Conservation (phyloP, 2,797 vertebrate species). For the Synanceia verrucosa region DNA sequence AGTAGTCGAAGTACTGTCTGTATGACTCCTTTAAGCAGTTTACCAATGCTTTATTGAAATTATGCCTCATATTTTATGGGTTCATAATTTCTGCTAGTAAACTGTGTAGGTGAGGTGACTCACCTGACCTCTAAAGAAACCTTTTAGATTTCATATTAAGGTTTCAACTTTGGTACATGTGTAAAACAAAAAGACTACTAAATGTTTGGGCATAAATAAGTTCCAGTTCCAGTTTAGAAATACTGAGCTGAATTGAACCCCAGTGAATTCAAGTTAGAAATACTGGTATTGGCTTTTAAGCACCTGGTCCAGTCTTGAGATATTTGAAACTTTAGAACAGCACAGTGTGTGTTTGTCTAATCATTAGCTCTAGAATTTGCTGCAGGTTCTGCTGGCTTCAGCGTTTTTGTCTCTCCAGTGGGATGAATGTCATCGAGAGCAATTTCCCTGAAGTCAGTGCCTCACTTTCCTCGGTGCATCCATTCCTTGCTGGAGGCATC, state of each 20-base stretch:
- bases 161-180: not conserved
- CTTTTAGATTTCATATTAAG: not conserved
- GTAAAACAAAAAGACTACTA: not conserved
- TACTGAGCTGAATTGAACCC: not conserved
- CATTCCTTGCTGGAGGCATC: conserved; percentile 59
- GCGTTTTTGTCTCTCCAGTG: conserved; percentile 52
- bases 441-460: conserved; percentile 54
- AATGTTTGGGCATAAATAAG: not conserved
- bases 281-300: not conserved
- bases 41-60: not conserved
- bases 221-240: not conserved
- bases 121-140: not conserved
- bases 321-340: not conserved
- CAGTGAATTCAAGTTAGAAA: not conserved
- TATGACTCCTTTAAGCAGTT: not conserved
- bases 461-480: conserved; percentile 42
- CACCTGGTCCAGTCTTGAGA: not conserved
- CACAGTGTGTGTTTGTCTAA: not conserved
- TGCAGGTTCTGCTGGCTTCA: not conserved
- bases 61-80: not conserved
- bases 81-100: not conserved
- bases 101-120: not conserved
- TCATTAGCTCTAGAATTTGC: not conserved
- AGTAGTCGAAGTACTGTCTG: not conserved
- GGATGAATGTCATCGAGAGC: conserved; percentile 51